A percentile compares a stretch with the other conserved stretches of the same genome.
Conservation (phyloP, 2,888 invertebrate species). For the Coremacera marginata region DNA sequence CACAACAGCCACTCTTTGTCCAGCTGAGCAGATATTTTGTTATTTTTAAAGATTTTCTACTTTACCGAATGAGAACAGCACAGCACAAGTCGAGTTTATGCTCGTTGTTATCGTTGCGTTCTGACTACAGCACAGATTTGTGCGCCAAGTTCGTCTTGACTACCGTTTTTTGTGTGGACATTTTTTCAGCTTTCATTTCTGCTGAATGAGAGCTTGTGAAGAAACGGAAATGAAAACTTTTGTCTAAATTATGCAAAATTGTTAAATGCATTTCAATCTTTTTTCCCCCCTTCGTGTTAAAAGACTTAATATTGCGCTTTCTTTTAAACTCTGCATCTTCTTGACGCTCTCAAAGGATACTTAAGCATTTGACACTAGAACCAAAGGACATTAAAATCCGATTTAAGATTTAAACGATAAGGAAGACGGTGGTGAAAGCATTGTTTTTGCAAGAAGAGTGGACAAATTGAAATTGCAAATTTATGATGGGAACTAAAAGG, state of each 20-base stretch:
- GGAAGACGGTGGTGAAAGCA: background rate
- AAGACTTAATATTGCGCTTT: conserved; percentile 16
- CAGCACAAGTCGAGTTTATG: background rate
- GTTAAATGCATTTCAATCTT: conserved; percentile 65
- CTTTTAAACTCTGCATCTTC: background rate
- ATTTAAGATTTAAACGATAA: conserved; percentile 29
- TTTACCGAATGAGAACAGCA: conserved; percentile 61
- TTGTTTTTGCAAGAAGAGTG: conserved; percentile 12
- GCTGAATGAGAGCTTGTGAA: conserved; percentile 30
- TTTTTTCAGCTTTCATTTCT: conserved; percentile 27
- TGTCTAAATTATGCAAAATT: conserved; percentile 56
- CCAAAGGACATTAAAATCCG: conserved; percentile 42
- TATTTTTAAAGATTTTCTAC: conserved; percentile 66
- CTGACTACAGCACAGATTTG: background rate
- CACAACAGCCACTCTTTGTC: background rate
- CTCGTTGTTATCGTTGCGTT: conserved; percentile 18
- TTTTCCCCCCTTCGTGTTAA: conserved; percentile 35
- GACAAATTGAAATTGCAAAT: conserved; percentile 23
- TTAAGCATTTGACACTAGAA: conserved; percentile 35
- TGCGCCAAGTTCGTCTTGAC: background rate
- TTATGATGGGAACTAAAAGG: background rate
- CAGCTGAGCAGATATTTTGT: conserved; percentile 50
- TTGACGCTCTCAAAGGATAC: conserved; percentile 12
- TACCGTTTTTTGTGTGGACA: background rate
- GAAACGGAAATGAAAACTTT: conserved; percentile 25